These are phyloP conservation scores for Didymodactylos carnosus DNA, from an alignment of 2,888 invertebrate genomes.

Conservation along the genomic window DNA sequence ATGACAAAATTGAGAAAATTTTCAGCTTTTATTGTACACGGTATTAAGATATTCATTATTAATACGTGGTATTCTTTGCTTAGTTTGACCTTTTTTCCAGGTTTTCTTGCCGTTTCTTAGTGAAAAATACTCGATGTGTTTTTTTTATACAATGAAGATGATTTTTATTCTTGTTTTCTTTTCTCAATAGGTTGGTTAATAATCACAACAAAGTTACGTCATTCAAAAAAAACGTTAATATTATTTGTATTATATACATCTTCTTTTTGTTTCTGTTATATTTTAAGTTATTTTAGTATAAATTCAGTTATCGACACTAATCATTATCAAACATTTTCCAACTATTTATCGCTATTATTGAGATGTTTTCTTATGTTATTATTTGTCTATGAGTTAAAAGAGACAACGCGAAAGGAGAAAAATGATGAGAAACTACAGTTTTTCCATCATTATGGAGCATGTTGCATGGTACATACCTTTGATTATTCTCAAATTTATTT, in stretches of 20 bases:
- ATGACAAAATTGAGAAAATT: too few species aligned
- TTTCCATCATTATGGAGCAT: conserved; percentile 82
- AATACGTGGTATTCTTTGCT: too few species aligned
- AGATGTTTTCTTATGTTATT: conserved; percentile 65
- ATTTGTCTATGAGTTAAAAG: conserved; percentile 50
- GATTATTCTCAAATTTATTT: conserved; percentile 58
- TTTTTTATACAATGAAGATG: too few species aligned
- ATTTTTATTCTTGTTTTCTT: background rate
- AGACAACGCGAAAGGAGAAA: conserved; percentile 42
- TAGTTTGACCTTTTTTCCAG: too few species aligned
- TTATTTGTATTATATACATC: background rate
- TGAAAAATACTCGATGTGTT: too few species aligned
- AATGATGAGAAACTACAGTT: conserved; percentile 69
- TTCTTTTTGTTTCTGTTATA: background rate
- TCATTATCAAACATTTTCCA: conserved; percentile 92
- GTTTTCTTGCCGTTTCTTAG: too few species aligned
- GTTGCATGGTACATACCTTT: conserved; percentile 60
- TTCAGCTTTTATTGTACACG: too few species aligned
- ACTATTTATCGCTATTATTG: conserved; percentile 72
- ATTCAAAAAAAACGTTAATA: background rate
- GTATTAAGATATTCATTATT: too few species aligned
- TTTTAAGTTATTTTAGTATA: background rate
- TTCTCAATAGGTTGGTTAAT: background rate
- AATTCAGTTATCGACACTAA: conserved; percentile 61
- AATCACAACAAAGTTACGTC: background rate